These are phyloP conservation scores for Monoplex corrugatus DNA, from an alignment of 2,888 invertebrate species.

Conservation along the genomic window DNA sequence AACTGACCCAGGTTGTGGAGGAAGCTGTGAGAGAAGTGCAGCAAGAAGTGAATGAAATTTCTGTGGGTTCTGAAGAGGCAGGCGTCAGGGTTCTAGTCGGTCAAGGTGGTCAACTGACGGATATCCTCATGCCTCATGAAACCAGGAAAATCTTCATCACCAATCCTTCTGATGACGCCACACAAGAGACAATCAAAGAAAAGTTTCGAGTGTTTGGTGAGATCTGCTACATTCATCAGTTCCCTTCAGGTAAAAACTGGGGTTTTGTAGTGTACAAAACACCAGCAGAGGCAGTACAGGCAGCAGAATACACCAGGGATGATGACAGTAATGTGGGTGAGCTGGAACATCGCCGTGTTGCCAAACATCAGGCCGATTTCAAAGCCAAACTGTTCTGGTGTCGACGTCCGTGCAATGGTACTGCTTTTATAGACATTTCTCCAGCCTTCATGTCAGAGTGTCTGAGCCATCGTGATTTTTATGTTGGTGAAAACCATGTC, in stretches of 20 bases:
- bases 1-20: constrained; percentile 42
- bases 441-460: constrained; percentile 14
- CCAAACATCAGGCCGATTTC: constrained; percentile 53
- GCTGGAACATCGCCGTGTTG: constrained; percentile 45
- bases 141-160: constrained; percentile 64
- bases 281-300: constrained; percentile 52
- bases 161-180: constrained; percentile 48
- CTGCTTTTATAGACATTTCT: constrained; percentile 27
- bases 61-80: constrained; percentile 51
- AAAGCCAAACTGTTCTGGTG: constrained; percentile 68
- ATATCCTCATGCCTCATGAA: constrained; percentile 67
- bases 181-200: constrained; percentile 48
- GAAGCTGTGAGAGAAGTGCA: constrained; percentile 42
- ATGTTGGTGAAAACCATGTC: constrained; percentile 2
- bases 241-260: constrained; percentile 62
- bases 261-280: constrained; percentile 66
- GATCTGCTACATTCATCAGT: constrained; percentile 57
- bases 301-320: constrained; percentile 53
- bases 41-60: constrained; percentile 58
- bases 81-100: constrained; percentile 65
- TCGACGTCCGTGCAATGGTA: constrained; percentile 63
- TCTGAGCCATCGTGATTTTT: background rate
- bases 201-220: constrained; percentile 63
- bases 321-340: constrained; percentile 60
- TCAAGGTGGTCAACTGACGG: constrained; percentile 62